Conservation (phyloP, 2,888 invertebrate genomes). For the Hirtodrosophila duncani region DNA sequence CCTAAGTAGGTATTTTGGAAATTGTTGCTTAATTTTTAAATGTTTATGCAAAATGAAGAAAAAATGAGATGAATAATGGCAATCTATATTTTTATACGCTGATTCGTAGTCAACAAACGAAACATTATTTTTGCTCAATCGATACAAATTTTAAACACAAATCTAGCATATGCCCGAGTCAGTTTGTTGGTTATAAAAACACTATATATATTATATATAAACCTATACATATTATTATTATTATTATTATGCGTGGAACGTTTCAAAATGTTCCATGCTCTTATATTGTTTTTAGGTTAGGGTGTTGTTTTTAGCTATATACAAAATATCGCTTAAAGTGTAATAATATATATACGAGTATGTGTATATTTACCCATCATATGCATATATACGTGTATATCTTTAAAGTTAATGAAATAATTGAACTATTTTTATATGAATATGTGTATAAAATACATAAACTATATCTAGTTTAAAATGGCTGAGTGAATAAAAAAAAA, state of each 20-base stretch:
- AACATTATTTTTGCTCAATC: slow-evolving; percentile 62
- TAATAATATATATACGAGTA: slow-evolving; percentile 18
- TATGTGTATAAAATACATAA: slow-evolving; percentile 52
- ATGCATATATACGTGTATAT: slow-evolving; percentile 6
- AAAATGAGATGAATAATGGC: slow-evolving; percentile 24
- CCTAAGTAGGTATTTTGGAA: slow-evolving; percentile 67
- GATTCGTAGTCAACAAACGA: slow-evolving; percentile 42
- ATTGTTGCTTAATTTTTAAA: slow-evolving; percentile 69
- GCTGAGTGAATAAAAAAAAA: slow-evolving; percentile 63
- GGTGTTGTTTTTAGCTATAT: slow-evolving; percentile 68
- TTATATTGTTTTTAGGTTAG: slow-evolving; percentile 66
- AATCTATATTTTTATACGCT: slow-evolving; percentile 31
- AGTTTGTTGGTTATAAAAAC: slow-evolving; percentile 49
- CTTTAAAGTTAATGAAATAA: slow-evolving; percentile 39
- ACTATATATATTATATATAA: slow-evolving; percentile 12
- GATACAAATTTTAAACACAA: too few relatives aligned
- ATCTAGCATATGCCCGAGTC: too few relatives aligned
- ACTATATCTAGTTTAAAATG: slow-evolving; percentile 60
- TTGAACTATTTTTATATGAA: slow-evolving; percentile 63
- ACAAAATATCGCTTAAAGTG: slow-evolving; percentile 35
- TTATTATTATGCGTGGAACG: slow-evolving; percentile 15
- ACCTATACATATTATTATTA: slow-evolving; percentile 28
- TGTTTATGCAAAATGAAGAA: slow-evolving; percentile 27
- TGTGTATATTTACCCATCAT: slow-evolving; percentile 6
- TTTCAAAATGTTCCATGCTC: slow-evolving; percentile 31